Conservation (phyloP, 2,797 vertebrate genomes). For the Ctenochaetus hawaiiensis region DNA sequence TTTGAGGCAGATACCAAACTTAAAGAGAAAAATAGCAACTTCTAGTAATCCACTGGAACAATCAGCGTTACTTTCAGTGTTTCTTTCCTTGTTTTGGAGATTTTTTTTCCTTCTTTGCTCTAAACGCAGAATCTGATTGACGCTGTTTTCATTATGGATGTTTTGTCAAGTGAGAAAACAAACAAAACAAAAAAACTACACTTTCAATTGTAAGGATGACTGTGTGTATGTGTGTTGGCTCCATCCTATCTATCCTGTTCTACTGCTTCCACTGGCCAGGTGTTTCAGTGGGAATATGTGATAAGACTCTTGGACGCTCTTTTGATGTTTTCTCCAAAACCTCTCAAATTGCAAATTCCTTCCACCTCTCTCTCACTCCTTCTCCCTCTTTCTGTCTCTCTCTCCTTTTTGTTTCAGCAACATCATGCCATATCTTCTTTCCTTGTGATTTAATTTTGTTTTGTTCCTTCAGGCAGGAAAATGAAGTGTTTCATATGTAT, state of each 20-base stretch:
- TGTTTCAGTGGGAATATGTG: not conserved
- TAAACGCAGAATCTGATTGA: slow-evolving; percentile 2
- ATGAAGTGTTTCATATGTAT: not conserved
- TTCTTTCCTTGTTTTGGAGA: not conserved
- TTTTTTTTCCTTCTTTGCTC: not conserved
- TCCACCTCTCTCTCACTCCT: not conserved
- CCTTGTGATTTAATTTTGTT: slow-evolving; percentile 7
- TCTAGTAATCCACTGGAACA: not conserved
- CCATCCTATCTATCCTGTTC: not conserved
- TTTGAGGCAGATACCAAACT: not conserved
- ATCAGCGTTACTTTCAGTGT: too few species aligned
- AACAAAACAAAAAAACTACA: not conserved
- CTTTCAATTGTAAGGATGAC: not conserved
- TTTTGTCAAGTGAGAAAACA: not conserved
- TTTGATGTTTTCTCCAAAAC: not conserved
- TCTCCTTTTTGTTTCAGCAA: not conserved
- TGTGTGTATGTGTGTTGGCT: not conserved
- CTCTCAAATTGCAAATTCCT: not conserved
- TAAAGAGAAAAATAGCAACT: too few species aligned
- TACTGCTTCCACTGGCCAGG: slow-evolving; percentile 6
- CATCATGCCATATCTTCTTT: not conserved
- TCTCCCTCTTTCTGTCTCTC: not conserved
- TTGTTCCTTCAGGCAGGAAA: not conserved
- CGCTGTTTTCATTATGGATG: too few species aligned
- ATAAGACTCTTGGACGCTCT: not conserved